Conservation (phyloP, 2,797 vertebrate genomes). For the Cygnus olor region DNA sequence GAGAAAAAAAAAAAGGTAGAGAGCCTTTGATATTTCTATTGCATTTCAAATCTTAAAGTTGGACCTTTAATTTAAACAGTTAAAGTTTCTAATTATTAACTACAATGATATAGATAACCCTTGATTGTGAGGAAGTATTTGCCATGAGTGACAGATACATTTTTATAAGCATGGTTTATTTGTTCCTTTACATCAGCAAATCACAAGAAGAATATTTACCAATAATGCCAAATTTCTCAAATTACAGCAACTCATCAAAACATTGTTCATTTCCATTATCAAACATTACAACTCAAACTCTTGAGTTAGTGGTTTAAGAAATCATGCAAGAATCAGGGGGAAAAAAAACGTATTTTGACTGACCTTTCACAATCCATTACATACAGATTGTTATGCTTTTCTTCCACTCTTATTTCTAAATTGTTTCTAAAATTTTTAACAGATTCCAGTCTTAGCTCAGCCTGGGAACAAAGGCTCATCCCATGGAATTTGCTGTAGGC, state of each 20-base stretch:
- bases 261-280: neutral
- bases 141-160: neutral
- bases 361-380: conserved; percentile 4
- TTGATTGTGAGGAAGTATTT: neutral
- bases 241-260: neutral
- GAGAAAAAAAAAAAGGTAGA: neutral
- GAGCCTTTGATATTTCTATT: neutral
- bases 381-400: neutral
- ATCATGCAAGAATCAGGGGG: neutral
- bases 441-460: neutral
- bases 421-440: conserved; percentile 1
- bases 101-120: neutral
- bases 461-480: neutral
- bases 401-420: neutral
- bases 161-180: neutral
- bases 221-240: neutral
- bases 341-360: neutral
- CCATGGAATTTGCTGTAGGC: conserved; percentile 21
- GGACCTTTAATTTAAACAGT: neutral
- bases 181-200: neutral
- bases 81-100: neutral
- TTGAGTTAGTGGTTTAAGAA: neutral
- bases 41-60: neutral
- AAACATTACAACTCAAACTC: neutral
- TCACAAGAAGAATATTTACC: neutral